Base-by-base conservation (phyloP, 2,888 invertebrate genomes). In the Cantharis flavilabris region DNA sequence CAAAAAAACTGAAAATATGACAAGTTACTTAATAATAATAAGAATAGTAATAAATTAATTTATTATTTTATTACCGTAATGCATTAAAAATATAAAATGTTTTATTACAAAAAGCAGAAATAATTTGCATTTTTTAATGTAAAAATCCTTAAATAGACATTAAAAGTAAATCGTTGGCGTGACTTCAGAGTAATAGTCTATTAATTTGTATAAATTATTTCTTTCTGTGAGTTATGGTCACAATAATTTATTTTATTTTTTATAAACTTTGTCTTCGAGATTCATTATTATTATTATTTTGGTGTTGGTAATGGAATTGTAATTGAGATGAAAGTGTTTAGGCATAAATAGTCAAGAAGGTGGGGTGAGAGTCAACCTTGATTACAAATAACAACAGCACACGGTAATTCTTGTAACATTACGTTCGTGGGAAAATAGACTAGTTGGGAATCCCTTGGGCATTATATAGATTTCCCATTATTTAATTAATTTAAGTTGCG, bases 341-440 rank as follows among this genome's bases (percentile, higher is more conserved):
- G 76, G 30, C 73, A 74, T 79, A 76, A 73, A 73, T 74, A 70
- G 72, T 28, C 67, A 18, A 62, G 69, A 76, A 78, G 78, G 75
- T 72, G 78, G 80, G 79, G 76, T 79, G 80, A 78, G 79, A 79
- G 74, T 72, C 79, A 79, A 79, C 82, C 82, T 82, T 82, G 82
- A 80, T 81, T 75, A 76, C 78, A 77, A 80, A 76, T 80, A 81
- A 67, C 65, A 65, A 79, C 76, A 76, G 77, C 77, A 69, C 30
- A 75, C 77, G 72, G 75, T 33, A 75, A 78, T 79, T 75, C 76
- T 78, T 70, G 71, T 65, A 64, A 63, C 70, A 70, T 75, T 80
- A 79, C 81, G 23, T 72, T 76, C 76, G 81, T 81, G 81, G 81
- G 81, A 81, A 81, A 81, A 79, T 75, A 76, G 79, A 78, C 76